phyloP scores from a whole-genome alignment of 2,113 vertebrate species.

The Lynx canadensis region DNA sequence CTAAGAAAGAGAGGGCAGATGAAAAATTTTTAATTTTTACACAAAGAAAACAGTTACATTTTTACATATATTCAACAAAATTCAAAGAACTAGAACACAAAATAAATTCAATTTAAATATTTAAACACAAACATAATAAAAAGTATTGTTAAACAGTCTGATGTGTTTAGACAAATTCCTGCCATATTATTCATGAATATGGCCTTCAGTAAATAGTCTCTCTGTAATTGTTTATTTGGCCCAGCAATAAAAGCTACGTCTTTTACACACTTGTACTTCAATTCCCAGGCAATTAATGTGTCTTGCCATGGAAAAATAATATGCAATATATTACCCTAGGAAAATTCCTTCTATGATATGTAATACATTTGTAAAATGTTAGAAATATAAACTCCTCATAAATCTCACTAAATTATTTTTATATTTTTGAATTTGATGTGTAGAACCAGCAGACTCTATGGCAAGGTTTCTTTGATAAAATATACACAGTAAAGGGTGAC shows the following conservation, averaged over 20 bases:
- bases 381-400: not conserved
- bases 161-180: conserved; percentile 48
- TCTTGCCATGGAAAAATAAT: conserved; percentile 43
- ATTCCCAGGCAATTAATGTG: conserved; percentile 19
- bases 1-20: not conserved
- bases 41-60: not conserved
- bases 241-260: conserved; percentile 8
- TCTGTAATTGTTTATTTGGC: conserved; percentile 47
- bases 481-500: not conserved
- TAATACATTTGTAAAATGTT: conserved; percentile 1
- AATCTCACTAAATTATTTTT: not conserved
- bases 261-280: conserved; percentile 23
- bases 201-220: conserved; percentile 43
- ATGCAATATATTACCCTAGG: conserved; percentile 17
- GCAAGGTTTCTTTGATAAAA: not conserved
- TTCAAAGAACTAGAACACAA: not conserved
- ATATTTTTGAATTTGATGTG: not conserved
- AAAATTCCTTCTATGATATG: not conserved
- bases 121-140: conserved; percentile 61
- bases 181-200: conserved; percentile 58
- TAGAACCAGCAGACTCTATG: not conserved
- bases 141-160: conserved; percentile 48
- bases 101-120: conserved; percentile 67
- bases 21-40: not conserved
- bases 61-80: conserved; percentile 31